Conservation (phyloP, 2,888 invertebrate species). For the Tenthredo notha region DNA sequence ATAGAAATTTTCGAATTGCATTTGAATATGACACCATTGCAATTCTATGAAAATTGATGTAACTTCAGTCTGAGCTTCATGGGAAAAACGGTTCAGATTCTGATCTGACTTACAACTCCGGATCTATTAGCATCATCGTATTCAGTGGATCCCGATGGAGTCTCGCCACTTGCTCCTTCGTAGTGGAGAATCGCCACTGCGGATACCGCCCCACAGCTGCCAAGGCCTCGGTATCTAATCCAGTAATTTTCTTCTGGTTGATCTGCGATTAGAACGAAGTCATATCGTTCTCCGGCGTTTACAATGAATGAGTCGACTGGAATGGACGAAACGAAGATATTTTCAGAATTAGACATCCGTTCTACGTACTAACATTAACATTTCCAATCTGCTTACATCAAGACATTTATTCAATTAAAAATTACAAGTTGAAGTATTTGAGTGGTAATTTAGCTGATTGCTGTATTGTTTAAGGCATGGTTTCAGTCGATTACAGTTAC, state of each 20-base stretch:
- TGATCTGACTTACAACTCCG: constrained; percentile 65
- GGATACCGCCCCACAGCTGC: constrained; percentile 57
- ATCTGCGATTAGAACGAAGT: constrained; percentile 76
- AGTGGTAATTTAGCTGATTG: too few relatives aligned
- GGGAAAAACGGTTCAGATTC: too few relatives aligned
- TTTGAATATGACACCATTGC: background rate
- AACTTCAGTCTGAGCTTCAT: background rate
- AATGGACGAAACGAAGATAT: background rate
- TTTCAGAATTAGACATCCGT: background rate
- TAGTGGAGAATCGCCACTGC: constrained; percentile 63
- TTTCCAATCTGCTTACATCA: background rate
- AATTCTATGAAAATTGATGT: background rate
- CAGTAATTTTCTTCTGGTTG: constrained; percentile 76
- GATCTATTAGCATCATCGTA: constrained; percentile 64
- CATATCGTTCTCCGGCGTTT: constrained; percentile 79
- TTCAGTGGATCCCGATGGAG: constrained; percentile 57
- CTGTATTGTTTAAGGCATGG: too few relatives aligned
- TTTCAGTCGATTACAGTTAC: too few relatives aligned
- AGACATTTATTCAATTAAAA: too few relatives aligned
- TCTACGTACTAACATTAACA: background rate
- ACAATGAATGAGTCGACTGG: constrained; percentile 74
- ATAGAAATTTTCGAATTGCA: background rate
- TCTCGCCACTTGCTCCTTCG: constrained; percentile 48
- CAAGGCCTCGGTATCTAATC: constrained; percentile 78
- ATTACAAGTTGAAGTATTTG: too few relatives aligned